Conservation (phyloP, 1,140 invertebrate genomes). For the Marisa cornuarietis region DNA sequence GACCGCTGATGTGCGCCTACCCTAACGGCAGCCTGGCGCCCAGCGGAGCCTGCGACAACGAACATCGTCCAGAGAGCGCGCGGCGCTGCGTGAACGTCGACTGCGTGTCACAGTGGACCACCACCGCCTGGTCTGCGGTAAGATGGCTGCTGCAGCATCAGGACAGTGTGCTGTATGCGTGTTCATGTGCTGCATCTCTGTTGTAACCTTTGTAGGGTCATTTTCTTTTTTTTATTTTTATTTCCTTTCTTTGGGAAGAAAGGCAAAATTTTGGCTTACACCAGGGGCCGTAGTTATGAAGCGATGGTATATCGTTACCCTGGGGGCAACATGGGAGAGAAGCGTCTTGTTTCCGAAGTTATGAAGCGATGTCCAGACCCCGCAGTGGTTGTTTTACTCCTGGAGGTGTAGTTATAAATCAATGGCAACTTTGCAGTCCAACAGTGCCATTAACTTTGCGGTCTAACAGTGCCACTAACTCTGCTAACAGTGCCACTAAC, state of each 20-base stretch:
- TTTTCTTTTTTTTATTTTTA: background rate
- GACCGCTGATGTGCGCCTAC: constrained; percentile 24
- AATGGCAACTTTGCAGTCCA: no score
- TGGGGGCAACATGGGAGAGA: no score
- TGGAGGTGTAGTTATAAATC: no score
- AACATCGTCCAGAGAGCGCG: constrained; percentile 12
- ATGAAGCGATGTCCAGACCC: no score
- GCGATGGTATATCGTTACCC: no score
- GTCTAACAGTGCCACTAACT: no score
- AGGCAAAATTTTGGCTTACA: background rate
- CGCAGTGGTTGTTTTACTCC: no score
- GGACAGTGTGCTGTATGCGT: background rate
- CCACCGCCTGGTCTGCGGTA: constrained; percentile 48
- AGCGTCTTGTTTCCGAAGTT: no score
- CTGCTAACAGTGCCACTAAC: no score
- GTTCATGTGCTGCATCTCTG: background rate
- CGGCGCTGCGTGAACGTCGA: constrained; percentile 35
- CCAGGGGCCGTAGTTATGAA: no score
- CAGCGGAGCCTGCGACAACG: constrained; percentile 6
- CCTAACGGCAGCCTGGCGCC: constrained; percentile 19
- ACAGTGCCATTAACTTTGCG: no score
- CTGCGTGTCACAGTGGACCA: constrained; percentile 39
- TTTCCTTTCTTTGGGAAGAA: background rate
- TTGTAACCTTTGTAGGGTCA: background rate
- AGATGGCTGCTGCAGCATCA: background rate